These are phyloP conservation scores for Smithornis capensis DNA, from an alignment of 2,113 vertebrate species.

Conservation along the genomic window DNA sequence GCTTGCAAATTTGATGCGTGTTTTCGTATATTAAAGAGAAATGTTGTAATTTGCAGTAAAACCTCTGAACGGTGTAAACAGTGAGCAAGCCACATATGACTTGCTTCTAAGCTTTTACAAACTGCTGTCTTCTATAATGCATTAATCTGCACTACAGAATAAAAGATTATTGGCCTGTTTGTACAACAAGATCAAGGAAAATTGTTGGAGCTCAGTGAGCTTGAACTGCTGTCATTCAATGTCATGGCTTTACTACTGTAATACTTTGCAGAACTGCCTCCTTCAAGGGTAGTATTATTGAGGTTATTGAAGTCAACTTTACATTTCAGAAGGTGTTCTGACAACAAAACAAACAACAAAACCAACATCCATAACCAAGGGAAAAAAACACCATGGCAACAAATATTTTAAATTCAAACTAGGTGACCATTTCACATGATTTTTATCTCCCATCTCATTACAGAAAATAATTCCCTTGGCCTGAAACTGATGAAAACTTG, in stretches of 20 bases:
- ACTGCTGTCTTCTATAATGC: not conserved
- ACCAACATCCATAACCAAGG: not conserved
- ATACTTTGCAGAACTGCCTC: not conserved
- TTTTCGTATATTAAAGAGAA: not conserved
- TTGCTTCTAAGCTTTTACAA: constrained; percentile 2
- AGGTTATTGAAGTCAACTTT: not conserved
- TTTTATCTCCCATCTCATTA: not conserved
- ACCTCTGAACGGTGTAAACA: not conserved
- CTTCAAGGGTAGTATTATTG: not conserved
- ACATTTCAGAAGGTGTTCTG: not conserved
- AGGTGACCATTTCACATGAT: not conserved
- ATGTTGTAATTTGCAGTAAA: not conserved
- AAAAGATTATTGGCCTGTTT: not conserved
- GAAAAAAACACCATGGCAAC: not conserved
- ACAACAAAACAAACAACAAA: not conserved
- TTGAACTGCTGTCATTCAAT: not conserved
- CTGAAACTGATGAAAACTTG: not conserved
- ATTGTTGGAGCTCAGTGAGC: not conserved
- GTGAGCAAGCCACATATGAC: not conserved
- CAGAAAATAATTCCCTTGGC: not conserved
- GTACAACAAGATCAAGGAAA: not conserved
- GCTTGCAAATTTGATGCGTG: not conserved
- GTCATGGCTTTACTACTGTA: not conserved
- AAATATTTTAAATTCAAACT: not conserved
- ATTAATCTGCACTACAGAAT: not conserved